These are phyloP conservation scores for Diceros bicornis DNA, from an alignment of 2,797 vertebrate species.

Conservation along the genomic window DNA sequence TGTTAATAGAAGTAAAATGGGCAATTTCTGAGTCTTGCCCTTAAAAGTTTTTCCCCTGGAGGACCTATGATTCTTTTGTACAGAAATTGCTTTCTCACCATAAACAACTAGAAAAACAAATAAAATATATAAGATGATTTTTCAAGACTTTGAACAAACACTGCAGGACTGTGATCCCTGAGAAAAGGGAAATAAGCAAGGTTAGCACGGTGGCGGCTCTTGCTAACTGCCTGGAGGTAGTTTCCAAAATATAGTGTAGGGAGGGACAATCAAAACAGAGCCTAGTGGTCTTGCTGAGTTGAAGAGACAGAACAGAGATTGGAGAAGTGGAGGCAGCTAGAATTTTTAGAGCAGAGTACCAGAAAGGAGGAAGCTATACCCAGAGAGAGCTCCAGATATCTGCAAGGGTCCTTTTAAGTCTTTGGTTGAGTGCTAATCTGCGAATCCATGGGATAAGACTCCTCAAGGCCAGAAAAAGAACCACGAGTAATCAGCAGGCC, in stretches of 20 bases:
- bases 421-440: not conserved
- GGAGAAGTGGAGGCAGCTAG: not conserved
- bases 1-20: not conserved
- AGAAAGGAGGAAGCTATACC: not conserved
- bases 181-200: not conserved
- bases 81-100: not conserved
- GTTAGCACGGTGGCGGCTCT: not conserved
- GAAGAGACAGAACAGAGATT: not conserved
- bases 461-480: slow-evolving; percentile 1
- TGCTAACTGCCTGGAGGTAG: not conserved
- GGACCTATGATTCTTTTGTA: not conserved
- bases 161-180: not conserved
- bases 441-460: not conserved
- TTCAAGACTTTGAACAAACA: not conserved
- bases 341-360: not conserved
- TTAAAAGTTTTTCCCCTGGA: not conserved
- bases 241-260: not conserved
- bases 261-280: not conserved
- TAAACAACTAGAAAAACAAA: slow-evolving; percentile 15
- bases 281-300: not conserved
- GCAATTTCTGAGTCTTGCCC: not conserved
- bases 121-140: not conserved
- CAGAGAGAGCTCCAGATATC: not conserved
- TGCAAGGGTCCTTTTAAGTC: not conserved
- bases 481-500: not conserved